Evolutionary conservation across 1,140 invertebrate genomes (phyloP).

Genomic region (Heliconius hewitsoni): DNA sequence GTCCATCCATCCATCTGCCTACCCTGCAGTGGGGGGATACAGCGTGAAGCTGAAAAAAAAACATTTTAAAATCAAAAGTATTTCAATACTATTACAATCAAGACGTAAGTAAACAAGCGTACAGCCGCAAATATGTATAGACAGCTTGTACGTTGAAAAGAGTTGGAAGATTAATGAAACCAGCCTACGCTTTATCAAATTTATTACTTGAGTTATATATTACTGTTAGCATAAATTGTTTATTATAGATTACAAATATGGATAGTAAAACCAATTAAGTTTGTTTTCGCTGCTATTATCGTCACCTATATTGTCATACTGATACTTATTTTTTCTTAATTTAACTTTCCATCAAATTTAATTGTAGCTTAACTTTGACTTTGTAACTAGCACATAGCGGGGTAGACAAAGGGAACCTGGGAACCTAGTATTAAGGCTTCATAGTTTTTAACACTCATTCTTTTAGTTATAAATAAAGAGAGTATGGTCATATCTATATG

Average conservation of each 20-base stretch:
- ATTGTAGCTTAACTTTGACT: no score
- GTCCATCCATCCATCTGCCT: no score
- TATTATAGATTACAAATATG: constrained; percentile 14
- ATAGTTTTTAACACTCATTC: no score
- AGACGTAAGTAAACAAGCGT: constrained; percentile 12
- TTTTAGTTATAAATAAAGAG: no score
- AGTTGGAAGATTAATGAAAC: constrained; percentile 11
- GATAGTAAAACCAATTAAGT: neutral
- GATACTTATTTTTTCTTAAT: no score
- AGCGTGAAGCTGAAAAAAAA: neutral
- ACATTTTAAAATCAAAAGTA: neutral
- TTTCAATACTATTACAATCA: neutral
- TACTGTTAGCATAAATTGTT: neutral
- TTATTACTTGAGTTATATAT: constrained; percentile 5
- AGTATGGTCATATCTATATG: no score
- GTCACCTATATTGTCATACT: neutral
- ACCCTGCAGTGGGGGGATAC: neutral
- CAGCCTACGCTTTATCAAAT: constrained; percentile 18
- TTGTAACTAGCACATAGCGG: no score
- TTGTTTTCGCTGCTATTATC: neutral
- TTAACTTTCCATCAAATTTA: no score
- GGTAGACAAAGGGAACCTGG: no score
- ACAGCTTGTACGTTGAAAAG: neutral
- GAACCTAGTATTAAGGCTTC: no score
- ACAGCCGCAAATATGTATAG: neutral